Evolutionary conservation across 2,797 vertebrate species (phyloP).

Genomic region (Silurus lanzhouensis): DNA sequence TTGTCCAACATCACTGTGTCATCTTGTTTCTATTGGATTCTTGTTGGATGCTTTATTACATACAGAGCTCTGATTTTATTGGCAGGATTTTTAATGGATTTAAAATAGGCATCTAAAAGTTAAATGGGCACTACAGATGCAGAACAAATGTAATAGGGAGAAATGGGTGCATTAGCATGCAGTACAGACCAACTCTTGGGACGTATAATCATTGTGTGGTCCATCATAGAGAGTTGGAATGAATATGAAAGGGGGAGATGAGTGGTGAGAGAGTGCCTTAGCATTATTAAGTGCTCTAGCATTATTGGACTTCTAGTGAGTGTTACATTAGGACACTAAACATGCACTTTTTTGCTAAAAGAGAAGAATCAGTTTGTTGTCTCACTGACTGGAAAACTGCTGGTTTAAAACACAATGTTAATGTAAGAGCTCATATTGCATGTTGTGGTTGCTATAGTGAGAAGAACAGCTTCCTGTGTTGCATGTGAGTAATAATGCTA

Average conservation of each 20-base stretch:
- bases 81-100: conserved; percentile 8
- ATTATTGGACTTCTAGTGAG: conserved; percentile 52
- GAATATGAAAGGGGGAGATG: conserved; percentile 47
- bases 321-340: conserved; percentile 34
- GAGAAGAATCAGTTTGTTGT: background rate
- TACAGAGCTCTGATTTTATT: background rate
- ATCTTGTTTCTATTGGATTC: conserved; percentile 14
- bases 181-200: conserved; percentile 1
- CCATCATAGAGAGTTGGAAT: conserved; percentile 32
- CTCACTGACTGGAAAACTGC: background rate
- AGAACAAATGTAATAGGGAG: conserved; percentile 25
- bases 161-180: conserved; percentile 59
- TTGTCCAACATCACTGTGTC: conserved; percentile 7
- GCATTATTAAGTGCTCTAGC: conserved; percentile 60
- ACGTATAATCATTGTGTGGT: background rate
- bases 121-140: background rate
- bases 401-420: background rate
- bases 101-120: conserved; percentile 5
- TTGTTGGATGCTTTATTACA: conserved; percentile 15
- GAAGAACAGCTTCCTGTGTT: background rate
- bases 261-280: conserved; percentile 42
- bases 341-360: conserved; percentile 1
- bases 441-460: background rate
- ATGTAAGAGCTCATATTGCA: background rate
- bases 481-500: background rate